Percentiles rank a stretch among this genome's conserved stretches.
These are phyloP conservation scores for Tetrao urogallus DNA, from an alignment of 2,113 vertebrate species.

Conservation along the genomic window DNA sequence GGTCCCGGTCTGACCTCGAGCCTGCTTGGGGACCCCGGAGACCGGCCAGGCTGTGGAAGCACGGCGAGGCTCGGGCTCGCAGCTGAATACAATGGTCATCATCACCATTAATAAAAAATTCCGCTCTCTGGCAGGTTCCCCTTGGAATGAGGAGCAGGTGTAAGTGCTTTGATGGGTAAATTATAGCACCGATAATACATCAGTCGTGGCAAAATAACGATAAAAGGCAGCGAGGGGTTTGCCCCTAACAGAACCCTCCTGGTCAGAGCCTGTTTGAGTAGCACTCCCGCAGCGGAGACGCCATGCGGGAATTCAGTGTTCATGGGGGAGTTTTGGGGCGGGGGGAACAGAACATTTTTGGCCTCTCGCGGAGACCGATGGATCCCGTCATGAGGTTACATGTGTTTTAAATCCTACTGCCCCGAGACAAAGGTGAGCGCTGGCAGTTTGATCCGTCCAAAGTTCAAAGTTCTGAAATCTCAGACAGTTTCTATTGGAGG, in stretches of 20 bases:
- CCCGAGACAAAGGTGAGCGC: conserved; percentile 53
- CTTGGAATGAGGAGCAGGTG: neutral
- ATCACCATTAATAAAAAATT: neutral
- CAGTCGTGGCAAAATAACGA: neutral
- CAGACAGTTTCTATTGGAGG: conserved; percentile 58
- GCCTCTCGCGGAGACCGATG: neutral
- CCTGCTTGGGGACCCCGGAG: neutral
- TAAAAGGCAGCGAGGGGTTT: neutral
- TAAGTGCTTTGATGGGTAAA: neutral
- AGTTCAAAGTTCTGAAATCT: conserved; percentile 77
- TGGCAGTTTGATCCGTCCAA: conserved; percentile 71
- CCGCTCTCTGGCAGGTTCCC: neutral
- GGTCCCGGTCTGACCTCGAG: no score
- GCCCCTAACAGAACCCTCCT: neutral
- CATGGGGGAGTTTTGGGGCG: neutral
- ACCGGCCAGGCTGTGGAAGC: accelerated
- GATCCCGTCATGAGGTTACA: conserved; percentile 15
- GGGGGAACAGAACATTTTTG: neutral
- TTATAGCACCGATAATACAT: neutral
- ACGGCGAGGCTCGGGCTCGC: neutral
- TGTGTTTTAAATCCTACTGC: conserved; percentile 16
- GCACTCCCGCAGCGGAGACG: neutral
- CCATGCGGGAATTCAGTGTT: neutral
- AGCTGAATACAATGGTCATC: neutral
- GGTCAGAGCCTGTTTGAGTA: neutral